These are phyloP conservation scores for Sebastes oblongus DNA, from an alignment of 2,797 vertebrate species.

Conservation along the genomic window DNA sequence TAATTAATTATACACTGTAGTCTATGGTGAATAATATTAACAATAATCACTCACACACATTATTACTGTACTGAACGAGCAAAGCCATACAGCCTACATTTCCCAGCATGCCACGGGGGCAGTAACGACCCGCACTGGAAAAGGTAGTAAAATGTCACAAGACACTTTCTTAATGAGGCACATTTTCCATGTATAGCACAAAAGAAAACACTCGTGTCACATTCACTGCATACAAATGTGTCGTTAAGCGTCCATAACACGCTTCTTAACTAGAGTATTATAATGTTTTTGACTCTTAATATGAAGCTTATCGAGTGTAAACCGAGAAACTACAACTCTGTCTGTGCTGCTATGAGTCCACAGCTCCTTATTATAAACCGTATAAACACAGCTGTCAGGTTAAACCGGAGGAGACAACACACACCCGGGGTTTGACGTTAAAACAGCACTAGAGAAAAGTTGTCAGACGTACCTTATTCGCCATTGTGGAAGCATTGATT, in stretches of 20 bases:
- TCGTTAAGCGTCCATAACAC: no score
- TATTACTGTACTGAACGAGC: not conserved
- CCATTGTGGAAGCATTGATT: constrained; percentile 80
- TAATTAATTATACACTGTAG: not conserved
- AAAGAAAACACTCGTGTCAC: constrained; percentile 13
- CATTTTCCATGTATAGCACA: constrained; percentile 74
- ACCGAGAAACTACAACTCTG: constrained; percentile 35
- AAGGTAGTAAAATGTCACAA: constrained; percentile 88
- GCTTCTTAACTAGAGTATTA: not conserved
- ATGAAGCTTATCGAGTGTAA: constrained; percentile 5
- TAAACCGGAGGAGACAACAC: not conserved
- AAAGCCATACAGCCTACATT: constrained; percentile 60
- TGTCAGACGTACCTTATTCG: constrained; percentile 75
- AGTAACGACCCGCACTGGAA: constrained; percentile 71
- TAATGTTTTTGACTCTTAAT: not conserved
- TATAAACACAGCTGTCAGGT: not conserved
- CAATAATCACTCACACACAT: not conserved
- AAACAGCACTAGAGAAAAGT: not conserved
- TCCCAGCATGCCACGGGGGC: constrained; percentile 74
- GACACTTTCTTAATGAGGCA: constrained; percentile 80
- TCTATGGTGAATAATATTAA: not conserved
- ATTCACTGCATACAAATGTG: not conserved
- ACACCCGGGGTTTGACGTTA: not conserved
- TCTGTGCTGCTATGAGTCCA: not conserved
- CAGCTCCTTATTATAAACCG: not conserved